phyloP scores from a whole-genome alignment of 1,140 invertebrate genomes.

The Drosophila willistoni region DNA sequence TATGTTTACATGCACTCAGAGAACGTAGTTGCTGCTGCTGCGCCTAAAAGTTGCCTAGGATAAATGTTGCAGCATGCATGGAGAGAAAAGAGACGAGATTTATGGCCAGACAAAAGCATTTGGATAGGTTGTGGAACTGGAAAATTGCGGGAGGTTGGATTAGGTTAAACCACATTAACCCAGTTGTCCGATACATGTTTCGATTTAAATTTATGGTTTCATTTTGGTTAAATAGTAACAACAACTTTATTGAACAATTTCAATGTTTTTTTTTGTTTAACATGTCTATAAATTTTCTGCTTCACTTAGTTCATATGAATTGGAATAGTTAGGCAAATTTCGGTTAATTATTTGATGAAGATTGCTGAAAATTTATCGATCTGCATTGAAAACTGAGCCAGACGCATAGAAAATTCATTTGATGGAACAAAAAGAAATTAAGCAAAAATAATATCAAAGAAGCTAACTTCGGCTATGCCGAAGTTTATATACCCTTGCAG shows the following conservation, averaged over 20 bases:
- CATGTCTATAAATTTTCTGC: background rate
- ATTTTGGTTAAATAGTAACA: conserved; percentile 13
- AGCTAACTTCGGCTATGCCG: too few relatives aligned
- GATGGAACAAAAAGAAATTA: too few relatives aligned
- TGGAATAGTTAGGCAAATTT: background rate
- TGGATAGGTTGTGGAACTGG: background rate
- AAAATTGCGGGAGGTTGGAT: conserved; percentile 6
- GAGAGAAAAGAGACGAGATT: conserved; percentile 21
- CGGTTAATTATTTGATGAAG: background rate
- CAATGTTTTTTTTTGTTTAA: too few relatives aligned
- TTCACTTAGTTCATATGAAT: background rate
- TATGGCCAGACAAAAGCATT: conserved; percentile 30
- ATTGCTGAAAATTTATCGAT: too few relatives aligned
- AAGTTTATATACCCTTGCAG: too few relatives aligned
- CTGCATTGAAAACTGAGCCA: too few relatives aligned
- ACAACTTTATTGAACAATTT: background rate
- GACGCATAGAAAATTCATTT: too few relatives aligned
- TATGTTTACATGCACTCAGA: conserved; percentile 34
- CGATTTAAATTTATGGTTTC: conserved; percentile 24
- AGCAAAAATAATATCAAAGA: too few relatives aligned
- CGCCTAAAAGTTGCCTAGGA: conserved; percentile 44
- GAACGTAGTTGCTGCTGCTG: conserved; percentile 17
- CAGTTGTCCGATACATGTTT: conserved; percentile 30
- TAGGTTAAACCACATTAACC: conserved; percentile 44
- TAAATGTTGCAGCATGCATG: conserved; percentile 53